These are phyloP conservation scores for Reinhardtius hippoglossoides DNA, from an alignment of 2,113 vertebrate species.

Conservation along the genomic window DNA sequence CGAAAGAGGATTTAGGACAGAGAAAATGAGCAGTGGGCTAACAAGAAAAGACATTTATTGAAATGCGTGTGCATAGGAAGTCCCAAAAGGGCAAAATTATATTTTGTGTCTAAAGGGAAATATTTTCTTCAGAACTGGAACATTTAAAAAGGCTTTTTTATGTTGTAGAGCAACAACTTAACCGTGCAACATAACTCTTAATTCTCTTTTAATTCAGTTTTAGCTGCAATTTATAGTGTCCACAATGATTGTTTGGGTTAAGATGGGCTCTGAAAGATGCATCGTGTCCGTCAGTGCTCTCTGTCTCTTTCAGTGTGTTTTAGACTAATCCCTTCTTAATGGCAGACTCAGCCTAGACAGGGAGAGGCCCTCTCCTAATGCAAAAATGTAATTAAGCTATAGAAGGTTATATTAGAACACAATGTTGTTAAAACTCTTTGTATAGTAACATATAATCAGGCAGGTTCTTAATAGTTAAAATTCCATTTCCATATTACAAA, in stretches of 20 bases:
- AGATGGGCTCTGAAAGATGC: background rate
- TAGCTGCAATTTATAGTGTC: background rate
- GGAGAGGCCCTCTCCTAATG: constrained; percentile 17
- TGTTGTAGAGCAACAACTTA: background rate
- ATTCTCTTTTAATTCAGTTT: background rate
- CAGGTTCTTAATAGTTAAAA: background rate
- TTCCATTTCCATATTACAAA: background rate
- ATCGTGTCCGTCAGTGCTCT: background rate
- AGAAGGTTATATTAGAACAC: constrained; percentile 2
- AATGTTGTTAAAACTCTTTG: background rate
- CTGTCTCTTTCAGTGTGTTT: constrained; percentile 13
- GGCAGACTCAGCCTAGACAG: constrained; percentile 22
- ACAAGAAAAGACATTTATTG: constrained; percentile 21
- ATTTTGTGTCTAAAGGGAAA: background rate
- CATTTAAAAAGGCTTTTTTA: background rate
- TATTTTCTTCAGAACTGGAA: background rate
- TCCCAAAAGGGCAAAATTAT: background rate
- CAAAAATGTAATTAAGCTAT: constrained; percentile 16
- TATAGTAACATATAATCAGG: background rate
- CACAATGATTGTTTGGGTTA: background rate
- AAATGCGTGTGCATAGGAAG: constrained; percentile 1
- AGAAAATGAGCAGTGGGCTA: constrained; percentile 17
- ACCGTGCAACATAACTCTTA: background rate
- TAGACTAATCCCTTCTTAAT: constrained; percentile 41
- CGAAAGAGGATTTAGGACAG: constrained; percentile 22